Evolutionary conservation across 2,113 vertebrate genomes (phyloP).

Genomic region (Takifugu flavidus): DNA sequence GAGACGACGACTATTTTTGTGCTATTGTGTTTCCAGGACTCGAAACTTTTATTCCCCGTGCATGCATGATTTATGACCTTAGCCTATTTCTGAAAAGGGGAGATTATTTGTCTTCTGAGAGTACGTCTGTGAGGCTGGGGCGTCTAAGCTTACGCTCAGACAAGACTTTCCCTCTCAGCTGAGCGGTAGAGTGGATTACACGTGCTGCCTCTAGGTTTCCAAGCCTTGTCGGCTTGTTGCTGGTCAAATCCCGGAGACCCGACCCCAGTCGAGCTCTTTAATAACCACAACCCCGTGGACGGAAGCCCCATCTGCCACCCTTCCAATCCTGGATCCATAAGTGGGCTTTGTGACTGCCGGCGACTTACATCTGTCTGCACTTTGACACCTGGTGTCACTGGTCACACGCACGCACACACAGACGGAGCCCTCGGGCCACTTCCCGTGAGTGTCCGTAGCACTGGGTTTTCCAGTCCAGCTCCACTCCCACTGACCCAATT

Average conservation of each 20-base stretch:
- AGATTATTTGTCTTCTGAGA: constrained; percentile 63
- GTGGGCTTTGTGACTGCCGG: constrained; percentile 45
- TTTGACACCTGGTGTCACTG: constrained; percentile 58
- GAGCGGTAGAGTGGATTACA: constrained; percentile 27
- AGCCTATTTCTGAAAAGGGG: constrained; percentile 62
- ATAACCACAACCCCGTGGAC: constrained; percentile 64
- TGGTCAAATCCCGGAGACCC: constrained; percentile 44
- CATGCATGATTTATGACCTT: constrained; percentile 65
- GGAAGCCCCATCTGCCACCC: constrained; percentile 34
- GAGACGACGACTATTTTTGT: constrained; percentile 51
- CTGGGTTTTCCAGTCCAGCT: constrained; percentile 21
- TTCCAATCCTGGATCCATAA: constrained; percentile 21
- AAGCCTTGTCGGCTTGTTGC: constrained; percentile 30
- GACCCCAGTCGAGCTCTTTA: constrained; percentile 73
- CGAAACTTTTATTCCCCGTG: constrained; percentile 36
- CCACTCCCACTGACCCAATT: constrained; percentile 20
- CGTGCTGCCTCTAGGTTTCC: constrained; percentile 30
- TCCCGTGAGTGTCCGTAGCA: constrained; percentile 26
- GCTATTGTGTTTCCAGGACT: constrained; percentile 34
- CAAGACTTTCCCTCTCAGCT: constrained; percentile 33
- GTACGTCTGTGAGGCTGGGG: constrained; percentile 26
- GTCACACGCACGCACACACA: constrained; percentile 15
- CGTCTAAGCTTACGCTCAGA: constrained; percentile 12
- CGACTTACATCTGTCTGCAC: constrained; percentile 61
- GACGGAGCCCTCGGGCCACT: constrained; percentile 20